Evolutionary conservation across 2,113 vertebrate genomes (phyloP).

Genomic region (Heterotis niloticus): DNA sequence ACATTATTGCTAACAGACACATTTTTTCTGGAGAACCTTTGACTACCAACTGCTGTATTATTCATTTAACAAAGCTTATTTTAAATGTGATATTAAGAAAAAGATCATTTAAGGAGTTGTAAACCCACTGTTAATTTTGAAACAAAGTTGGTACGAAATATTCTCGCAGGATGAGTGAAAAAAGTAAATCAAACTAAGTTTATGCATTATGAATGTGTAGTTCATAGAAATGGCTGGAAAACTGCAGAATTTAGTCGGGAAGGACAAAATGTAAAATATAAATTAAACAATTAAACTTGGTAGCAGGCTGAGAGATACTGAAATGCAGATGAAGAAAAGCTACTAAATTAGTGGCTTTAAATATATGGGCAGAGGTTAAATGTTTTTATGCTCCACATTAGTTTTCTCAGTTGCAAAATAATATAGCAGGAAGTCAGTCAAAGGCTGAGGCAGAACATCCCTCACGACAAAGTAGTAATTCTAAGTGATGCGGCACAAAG

Average conservation of each 20-base stretch:
- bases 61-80: slow-evolving; percentile 23
- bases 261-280: background rate
- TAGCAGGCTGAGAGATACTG: slow-evolving; percentile 5
- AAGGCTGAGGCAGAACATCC: slow-evolving; percentile 51
- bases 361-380: slow-evolving; percentile 21
- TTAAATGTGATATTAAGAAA: slow-evolving; percentile 1
- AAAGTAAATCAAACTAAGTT: background rate
- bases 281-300: slow-evolving; percentile 9
- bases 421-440: slow-evolving; percentile 59
- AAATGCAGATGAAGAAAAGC: slow-evolving; percentile 12
- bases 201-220: background rate
- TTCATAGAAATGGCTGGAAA: background rate
- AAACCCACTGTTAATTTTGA: background rate
- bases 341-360: slow-evolving; percentile 10
- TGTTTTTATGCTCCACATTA: slow-evolving; percentile 21
- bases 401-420: slow-evolving; percentile 34
- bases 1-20: background rate
- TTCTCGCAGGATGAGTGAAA: background rate
- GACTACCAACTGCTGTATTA: slow-evolving; percentile 51
- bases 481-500: slow-evolving; percentile 2
- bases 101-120: background rate
- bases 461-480: slow-evolving; percentile 18
- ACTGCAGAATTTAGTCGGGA: slow-evolving; percentile 9
- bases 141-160: background rate
- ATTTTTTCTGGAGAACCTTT: slow-evolving; percentile 43